Evolutionary conservation across 30 jellyfish, hydroid and myxozoan species (phyloP).

Genomic region (Chrysaora quinquecirrha): DNA sequence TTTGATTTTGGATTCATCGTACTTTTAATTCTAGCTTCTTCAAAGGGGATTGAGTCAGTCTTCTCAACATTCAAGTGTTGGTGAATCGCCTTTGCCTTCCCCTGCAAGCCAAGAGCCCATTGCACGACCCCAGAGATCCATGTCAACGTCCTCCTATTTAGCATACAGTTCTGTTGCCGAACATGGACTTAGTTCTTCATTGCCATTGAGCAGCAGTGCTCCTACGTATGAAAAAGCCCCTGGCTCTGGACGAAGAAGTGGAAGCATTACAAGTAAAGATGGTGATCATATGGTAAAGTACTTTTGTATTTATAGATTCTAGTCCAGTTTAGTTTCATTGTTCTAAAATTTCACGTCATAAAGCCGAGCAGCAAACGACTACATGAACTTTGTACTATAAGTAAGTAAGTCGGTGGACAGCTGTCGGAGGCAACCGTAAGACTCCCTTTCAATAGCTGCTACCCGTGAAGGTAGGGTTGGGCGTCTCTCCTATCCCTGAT

Average conservation of each 20-base stretch:
- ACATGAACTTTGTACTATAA: no score
- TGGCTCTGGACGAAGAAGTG: constrained; percentile 98
- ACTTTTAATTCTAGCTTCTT: constrained; percentile 51
- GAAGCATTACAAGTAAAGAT: constrained; percentile 89
- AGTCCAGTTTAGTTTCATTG: no score
- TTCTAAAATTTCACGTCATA: no score
- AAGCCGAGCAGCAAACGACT: no score
- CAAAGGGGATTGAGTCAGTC: constrained; percentile 77
- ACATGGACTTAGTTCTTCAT: constrained; percentile 55
- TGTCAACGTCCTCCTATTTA: constrained; percentile 78
- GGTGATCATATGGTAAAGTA: constrained; percentile 71
- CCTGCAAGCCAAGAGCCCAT: constrained; percentile 93
- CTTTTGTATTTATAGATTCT: neutral
- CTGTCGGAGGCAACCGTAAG: no score
- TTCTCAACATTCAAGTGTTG: constrained; percentile 78
- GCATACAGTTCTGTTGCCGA: constrained; percentile 88
- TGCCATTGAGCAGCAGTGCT: constrained; percentile 85
- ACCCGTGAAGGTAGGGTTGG: no score
- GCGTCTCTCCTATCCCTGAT: no score
- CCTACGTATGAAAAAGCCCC: constrained; percentile 99
- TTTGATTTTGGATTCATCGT: no score
- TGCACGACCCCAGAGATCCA: constrained; percentile 88
- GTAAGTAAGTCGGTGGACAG: no score
- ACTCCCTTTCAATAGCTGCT: no score
- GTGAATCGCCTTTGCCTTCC: constrained; percentile 94